Conservation (phyloP, 1,140 invertebrate genomes). For the Pissodes strobi region DNA sequence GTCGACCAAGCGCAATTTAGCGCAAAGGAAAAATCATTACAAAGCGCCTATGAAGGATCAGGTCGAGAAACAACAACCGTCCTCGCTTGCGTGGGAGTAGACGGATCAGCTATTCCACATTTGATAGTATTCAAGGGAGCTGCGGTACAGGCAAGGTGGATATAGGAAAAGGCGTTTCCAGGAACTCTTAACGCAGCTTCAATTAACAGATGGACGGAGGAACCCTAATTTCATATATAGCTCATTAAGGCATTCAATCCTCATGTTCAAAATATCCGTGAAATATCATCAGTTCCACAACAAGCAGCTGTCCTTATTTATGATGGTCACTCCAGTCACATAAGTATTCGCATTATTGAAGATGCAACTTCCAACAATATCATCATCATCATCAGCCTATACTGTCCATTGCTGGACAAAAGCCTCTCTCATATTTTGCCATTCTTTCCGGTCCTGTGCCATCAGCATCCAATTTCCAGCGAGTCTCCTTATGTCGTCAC, state of each 20-base stretch:
- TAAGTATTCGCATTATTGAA: conserved; percentile 29
- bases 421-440: too few species aligned
- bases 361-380: too few species aligned
- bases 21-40: conserved; percentile 41
- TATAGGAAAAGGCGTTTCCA: conserved; percentile 39
- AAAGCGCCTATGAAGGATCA: conserved; percentile 43
- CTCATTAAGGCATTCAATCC: too few species aligned
- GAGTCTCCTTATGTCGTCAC: too few species aligned
- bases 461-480: too few species aligned
- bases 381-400: too few species aligned
- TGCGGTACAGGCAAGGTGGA: conserved; percentile 48
- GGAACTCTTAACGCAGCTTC: conserved; percentile 48
- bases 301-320: conserved; percentile 20
- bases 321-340: too few species aligned
- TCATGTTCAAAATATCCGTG: conserved; percentile 28
- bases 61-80: conserved; percentile 46
- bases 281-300: conserved; percentile 1
- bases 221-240: conserved; percentile 45
- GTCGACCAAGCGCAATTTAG: conserved; percentile 33
- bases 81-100: conserved; percentile 44
- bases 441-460: too few species aligned
- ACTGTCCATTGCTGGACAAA: too few species aligned
- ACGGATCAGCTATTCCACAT: conserved; percentile 44
- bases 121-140: conserved; percentile 49
- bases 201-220: conserved; percentile 52